Percentiles rank a stretch among this genome's conserved stretches.
Conservation (phyloP, 2,797 vertebrate genomes). For the Cheirogaleus major region DNA sequence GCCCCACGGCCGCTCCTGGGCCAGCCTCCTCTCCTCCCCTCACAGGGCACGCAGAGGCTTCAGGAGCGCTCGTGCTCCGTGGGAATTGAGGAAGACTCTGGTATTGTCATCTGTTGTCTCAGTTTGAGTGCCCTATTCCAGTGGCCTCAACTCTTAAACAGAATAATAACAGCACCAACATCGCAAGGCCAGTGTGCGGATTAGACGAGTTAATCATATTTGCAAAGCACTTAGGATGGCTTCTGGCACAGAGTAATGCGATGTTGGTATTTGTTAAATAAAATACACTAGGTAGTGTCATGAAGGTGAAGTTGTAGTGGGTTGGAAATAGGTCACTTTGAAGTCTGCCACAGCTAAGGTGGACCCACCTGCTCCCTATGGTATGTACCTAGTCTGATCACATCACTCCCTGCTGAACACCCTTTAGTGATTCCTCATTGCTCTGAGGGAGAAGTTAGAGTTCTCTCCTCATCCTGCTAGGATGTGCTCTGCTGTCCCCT, state of each 20-base stretch:
- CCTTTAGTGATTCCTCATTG: fast-evolving
- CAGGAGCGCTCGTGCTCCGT: neutral
- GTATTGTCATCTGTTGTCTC: neutral
- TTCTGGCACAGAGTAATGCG: neutral
- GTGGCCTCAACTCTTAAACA: neutral
- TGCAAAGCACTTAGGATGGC: neutral
- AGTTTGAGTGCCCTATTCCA: neutral
- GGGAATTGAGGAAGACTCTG: neutral
- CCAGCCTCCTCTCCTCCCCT: neutral
- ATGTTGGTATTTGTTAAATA: neutral
- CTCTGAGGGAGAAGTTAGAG: neutral
- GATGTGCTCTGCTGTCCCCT: neutral
- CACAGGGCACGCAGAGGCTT: neutral
- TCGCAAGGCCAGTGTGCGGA: neutral
- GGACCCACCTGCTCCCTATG: neutral
- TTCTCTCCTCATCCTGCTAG: neutral
- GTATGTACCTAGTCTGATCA: too few relatives aligned
- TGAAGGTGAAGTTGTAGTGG: neutral
- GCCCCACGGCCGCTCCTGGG: neutral
- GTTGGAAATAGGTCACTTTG: neutral
- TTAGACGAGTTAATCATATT: neutral
- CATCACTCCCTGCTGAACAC: neutral
- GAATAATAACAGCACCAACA: neutral
- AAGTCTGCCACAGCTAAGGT: neutral
- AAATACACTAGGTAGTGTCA: neutral